Percentiles rank a stretch among this genome's conserved stretches.
These are phyloP conservation scores for Promerops cafer DNA, from an alignment of 2,113 vertebrate genomes.

Conservation along the genomic window DNA sequence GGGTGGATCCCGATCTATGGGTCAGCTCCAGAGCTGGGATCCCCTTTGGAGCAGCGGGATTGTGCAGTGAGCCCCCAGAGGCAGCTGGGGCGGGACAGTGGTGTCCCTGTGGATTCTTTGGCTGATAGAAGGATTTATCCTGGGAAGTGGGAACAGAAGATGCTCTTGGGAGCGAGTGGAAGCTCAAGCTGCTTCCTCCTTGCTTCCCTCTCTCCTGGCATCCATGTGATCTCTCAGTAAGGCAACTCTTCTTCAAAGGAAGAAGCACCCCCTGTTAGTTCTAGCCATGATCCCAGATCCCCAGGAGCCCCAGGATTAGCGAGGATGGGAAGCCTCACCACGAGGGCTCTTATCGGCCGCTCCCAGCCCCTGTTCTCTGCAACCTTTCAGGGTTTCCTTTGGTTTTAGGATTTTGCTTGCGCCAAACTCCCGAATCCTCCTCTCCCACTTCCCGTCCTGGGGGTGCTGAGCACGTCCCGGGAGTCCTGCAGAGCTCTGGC, in stretches of 20 bases:
- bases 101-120: background rate
- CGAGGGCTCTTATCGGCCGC: rapidly evolving
- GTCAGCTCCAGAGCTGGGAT: background rate
- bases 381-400: background rate
- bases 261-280: background rate
- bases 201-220: background rate
- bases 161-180: rapidly evolving
- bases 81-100: rapidly evolving
- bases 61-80: background rate
- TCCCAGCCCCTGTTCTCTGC: background rate
- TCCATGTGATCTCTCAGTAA: background rate
- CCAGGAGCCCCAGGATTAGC: background rate
- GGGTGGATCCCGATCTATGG: rapidly evolving
- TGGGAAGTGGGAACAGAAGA: background rate
- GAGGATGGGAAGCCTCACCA: background rate
- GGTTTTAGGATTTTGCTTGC: background rate
- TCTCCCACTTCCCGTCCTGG: background rate
- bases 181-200: background rate
- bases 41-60: background rate
- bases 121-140: background rate
- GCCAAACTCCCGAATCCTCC: background rate
- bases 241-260: background rate
- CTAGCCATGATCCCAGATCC: background rate
- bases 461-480: rapidly evolving
- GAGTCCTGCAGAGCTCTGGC: background rate